Percentiles rank a stretch among this genome's conserved stretches.
Conservation (phyloP, 2,797 vertebrate species). For the Luscinia luscinia region DNA sequence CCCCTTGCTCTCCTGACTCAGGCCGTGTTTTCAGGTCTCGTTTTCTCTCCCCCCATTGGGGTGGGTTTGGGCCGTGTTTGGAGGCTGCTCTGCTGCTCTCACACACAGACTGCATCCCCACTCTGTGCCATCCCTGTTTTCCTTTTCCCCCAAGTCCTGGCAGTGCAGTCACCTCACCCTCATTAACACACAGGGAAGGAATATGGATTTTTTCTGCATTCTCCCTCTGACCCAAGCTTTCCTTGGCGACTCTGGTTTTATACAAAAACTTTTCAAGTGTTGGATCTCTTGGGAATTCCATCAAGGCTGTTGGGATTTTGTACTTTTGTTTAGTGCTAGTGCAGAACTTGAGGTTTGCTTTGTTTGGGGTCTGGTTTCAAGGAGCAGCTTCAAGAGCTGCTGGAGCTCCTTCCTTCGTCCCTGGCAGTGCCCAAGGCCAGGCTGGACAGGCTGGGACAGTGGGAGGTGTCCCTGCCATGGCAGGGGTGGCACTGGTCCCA, state of each 20-base stretch:
- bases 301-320: accelerated
- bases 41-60: background rate
- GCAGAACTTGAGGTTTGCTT: accelerated
- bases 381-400: background rate
- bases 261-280: accelerated
- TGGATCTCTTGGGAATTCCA: background rate
- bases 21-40: background rate
- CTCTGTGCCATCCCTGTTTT: background rate
- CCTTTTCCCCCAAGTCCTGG: background rate
- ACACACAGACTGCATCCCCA: accelerated
- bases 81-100: background rate
- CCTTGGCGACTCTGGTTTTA: background rate
- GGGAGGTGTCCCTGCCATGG: background rate
- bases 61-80: accelerated
- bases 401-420: background rate
- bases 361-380: background rate
- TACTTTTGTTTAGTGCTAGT: accelerated
- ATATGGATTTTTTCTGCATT: background rate
- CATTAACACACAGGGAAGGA: accelerated
- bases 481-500: background rate
- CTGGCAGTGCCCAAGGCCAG: background rate
- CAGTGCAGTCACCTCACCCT: accelerated
- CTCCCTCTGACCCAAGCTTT: background rate
- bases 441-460: background rate
- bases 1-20: background rate